Conservation (phyloP, 1,140 invertebrate species). For the Scaptomyza montana region DNA sequence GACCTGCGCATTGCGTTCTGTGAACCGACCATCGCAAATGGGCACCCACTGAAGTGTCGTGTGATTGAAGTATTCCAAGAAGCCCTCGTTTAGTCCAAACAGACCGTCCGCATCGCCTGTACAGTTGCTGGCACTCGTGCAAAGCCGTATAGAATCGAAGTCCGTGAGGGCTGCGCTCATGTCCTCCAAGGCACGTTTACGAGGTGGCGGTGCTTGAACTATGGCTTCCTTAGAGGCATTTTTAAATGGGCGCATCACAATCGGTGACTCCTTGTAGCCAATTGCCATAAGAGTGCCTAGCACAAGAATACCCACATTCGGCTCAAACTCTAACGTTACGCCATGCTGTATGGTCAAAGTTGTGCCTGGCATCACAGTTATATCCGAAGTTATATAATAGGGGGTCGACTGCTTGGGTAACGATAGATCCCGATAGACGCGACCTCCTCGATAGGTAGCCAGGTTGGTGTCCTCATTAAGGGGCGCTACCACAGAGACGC, state of each 20-base stretch:
- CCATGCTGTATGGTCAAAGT: constrained; percentile 95
- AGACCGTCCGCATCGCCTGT: constrained; percentile 84
- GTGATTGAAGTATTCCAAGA: constrained; percentile 97
- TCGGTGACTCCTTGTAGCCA: constrained; percentile 91
- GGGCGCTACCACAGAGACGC: constrained; percentile 88
- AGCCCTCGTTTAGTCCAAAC: constrained; percentile 88
- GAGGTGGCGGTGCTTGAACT: constrained; percentile 59
- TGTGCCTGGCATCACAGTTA: constrained; percentile 97
- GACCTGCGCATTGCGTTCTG: constrained; percentile 96
- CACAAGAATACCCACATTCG: constrained; percentile 98
- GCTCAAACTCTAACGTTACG: constrained; percentile 96
- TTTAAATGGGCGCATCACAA: constrained; percentile 91
- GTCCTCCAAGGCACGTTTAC: constrained; percentile 83
- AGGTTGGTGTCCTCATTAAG: constrained; percentile 71
- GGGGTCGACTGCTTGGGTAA: constrained; percentile 88
- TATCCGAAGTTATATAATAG: constrained; percentile 94
- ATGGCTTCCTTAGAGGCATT: constrained; percentile 59
- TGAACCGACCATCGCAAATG: constrained; percentile 97
- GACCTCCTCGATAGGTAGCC: constrained; percentile 90
- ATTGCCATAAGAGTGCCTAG: constrained; percentile 94
- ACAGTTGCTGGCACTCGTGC: constrained; percentile 89
- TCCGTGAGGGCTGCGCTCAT: constrained; percentile 76
- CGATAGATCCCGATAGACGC: constrained; percentile 90
- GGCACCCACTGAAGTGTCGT: constrained; percentile 98
- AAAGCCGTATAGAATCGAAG: constrained; percentile 88